phyloP scores from a whole-genome alignment of 64 coral and sea anemone species.

The Actinia equina region DNA sequence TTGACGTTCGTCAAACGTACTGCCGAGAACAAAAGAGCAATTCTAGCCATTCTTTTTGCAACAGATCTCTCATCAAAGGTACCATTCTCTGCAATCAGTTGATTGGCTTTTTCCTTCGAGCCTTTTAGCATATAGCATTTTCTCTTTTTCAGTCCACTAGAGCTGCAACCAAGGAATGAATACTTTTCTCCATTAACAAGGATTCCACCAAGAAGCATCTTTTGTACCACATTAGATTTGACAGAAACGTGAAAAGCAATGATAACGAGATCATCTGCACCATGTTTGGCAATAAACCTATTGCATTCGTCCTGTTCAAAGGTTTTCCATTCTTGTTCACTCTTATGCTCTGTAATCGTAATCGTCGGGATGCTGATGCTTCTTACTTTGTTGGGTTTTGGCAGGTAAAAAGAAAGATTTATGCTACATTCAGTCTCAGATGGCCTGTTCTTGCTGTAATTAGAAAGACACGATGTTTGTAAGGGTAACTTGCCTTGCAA shows the following conservation, averaged over 20 bases:
- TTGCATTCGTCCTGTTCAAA: neutral
- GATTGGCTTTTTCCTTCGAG: slow-evolving; percentile 36
- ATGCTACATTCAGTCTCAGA: neutral
- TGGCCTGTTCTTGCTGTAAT: neutral
- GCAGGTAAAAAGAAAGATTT: neutral
- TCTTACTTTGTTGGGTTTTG: neutral
- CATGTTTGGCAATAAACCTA: neutral
- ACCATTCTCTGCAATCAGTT: slow-evolving; percentile 56
- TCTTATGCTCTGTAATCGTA: neutral
- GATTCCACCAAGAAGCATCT: neutral
- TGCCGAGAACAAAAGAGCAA: slow-evolving; percentile 69
- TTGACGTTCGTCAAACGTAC: slow-evolving; percentile 1
- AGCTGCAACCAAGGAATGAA: slow-evolving; percentile 78
- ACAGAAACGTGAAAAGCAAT: neutral
- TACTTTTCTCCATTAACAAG: slow-evolving; percentile 34
- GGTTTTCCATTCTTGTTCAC: slow-evolving; percentile 1
- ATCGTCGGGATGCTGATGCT: neutral
- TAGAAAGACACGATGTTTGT: neutral
- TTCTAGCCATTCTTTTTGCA: slow-evolving; percentile 76
- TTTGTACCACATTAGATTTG: neutral
- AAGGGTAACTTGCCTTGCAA: neutral
- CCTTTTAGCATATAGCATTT: slow-evolving; percentile 81
- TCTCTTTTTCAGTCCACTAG: slow-evolving; percentile 65
- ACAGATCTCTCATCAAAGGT: slow-evolving; percentile 59
- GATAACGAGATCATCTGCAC: neutral